Evolutionary conservation across 2,797 vertebrate genomes (phyloP), one percentile per base, ranked within the genome.

Genomic region (Synanceia verrucosa): DNA sequence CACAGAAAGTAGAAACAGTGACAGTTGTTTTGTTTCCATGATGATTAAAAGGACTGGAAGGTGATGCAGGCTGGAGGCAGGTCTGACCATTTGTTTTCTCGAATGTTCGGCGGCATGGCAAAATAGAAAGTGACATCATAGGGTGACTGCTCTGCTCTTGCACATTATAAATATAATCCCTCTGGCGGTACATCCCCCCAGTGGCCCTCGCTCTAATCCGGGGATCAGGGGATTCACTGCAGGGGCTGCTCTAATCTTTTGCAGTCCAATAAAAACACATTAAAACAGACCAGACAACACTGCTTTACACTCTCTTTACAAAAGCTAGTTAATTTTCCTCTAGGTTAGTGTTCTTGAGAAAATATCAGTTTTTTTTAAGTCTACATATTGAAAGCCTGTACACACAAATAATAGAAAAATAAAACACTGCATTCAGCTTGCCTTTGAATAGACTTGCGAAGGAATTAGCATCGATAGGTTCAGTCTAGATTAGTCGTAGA

Each of bases 371-470:
- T 44, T 76, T 82, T 76, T 66, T 41, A 44, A 79, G 70, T 73
- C 58, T 72, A 83, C 63, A 79, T 86, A 87, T 82, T 83, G 84
- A 81, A 90, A 88, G 79, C 84, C 81, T 88, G 80, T 90, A 91
- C 88, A 89, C 75, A 83, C 65, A 85, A 89, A 89, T 81, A 43
- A 91, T 89, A 91, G 73, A 93, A 91, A 89, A 92, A 91, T 88
- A 90, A 91, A 86, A 79, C 19, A 81, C 81, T 82, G 87, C 85
- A 57, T 84, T 85, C 61, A 60, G 78, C 78, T 84, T 1, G 51
- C 65, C 75, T 84, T 64, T 63, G 65, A 65, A 26, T 36, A 43
- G 65, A 50, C 76, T 69, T 73, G 85, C 73, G 53, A 82, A 83
- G 65, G 43, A 85, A 70, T 70, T 65, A 56, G 50, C 61, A 29